Percentiles rank a stretch among this genome's conserved stretches.
Conservation (phyloP, 2,113 vertebrate genomes). For the Dicrurus megarhynchus region DNA sequence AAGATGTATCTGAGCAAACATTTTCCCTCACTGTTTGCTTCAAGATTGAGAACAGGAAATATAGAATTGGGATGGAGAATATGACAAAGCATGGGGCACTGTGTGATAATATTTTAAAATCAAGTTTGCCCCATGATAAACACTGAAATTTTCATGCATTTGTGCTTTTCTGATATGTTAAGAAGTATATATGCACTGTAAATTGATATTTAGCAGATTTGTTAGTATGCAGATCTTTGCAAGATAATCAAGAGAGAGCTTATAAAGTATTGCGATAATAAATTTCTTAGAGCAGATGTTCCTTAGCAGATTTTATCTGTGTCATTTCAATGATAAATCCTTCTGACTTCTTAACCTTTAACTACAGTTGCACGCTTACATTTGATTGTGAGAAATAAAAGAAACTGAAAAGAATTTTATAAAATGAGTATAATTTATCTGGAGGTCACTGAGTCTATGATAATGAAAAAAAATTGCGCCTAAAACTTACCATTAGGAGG, state of each 20-base stretch:
- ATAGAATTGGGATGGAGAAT: background rate
- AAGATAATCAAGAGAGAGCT: background rate
- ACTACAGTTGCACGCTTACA: background rate
- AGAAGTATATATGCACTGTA: slow-evolving; percentile 4
- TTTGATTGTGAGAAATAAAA: slow-evolving; percentile 14
- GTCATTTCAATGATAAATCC: slow-evolving; percentile 27
- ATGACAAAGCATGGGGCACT: background rate
- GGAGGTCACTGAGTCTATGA: background rate
- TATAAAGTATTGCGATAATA: slow-evolving; percentile 18
- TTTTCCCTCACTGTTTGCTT: background rate
- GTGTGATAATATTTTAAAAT: slow-evolving; percentile 6
- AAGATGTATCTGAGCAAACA: slow-evolving; percentile 11
- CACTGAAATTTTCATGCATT: slow-evolving; percentile 11
- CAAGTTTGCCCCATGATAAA: background rate
- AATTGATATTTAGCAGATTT: slow-evolving; percentile 43
- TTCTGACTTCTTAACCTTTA: slow-evolving; percentile 38
- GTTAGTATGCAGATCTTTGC: slow-evolving; percentile 35
- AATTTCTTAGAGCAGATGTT: slow-evolving; percentile 40
- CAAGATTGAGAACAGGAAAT: slow-evolving; percentile 32
- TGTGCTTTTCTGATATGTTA: slow-evolving; percentile 34
- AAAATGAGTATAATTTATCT: background rate
- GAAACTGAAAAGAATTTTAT: background rate
- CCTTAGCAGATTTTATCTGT: slow-evolving; percentile 24
- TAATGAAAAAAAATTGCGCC: background rate
- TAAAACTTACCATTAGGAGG: background rate